phyloP scores from a whole-genome alignment of 1,140 invertebrate genomes.

The Chlorops oryzae region DNA sequence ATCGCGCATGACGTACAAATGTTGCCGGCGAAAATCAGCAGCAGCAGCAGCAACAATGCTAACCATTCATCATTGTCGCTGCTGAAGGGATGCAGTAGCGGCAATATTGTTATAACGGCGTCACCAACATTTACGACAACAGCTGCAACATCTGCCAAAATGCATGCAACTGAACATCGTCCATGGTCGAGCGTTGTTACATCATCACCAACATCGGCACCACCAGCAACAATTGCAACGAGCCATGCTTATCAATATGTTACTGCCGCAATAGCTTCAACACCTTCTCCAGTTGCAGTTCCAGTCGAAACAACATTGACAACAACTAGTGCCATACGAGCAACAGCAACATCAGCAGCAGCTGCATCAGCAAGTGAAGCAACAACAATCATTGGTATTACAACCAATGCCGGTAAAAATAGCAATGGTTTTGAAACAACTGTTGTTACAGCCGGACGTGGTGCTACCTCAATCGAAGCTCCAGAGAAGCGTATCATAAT shows the following conservation, averaged over 20 bases:
- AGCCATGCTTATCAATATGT: too few relatives aligned
- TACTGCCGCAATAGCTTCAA: not conserved
- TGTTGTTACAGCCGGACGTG: not conserved
- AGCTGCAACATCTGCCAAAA: not conserved
- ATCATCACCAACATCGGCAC: not conserved
- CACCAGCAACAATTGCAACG: not conserved
- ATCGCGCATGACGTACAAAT: too few relatives aligned
- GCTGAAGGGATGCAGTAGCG: constrained; percentile 14
- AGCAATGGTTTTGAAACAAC: constrained; percentile 4
- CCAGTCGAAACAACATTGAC: constrained; percentile 5
- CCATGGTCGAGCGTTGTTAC: not conserved
- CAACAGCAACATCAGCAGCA: constrained; percentile 15
- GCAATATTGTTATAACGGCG: constrained; percentile 25
- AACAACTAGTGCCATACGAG: constrained; percentile 13
- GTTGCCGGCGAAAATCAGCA: too few relatives aligned
- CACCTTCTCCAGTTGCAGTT: not conserved
- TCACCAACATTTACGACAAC: constrained; percentile 16
- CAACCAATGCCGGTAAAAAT: not conserved
- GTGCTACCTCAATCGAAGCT: constrained; percentile 9
- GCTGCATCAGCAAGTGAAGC: not conserved
- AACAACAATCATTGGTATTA: not conserved
- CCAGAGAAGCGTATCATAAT: constrained; percentile 18
- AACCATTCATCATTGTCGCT: too few relatives aligned
- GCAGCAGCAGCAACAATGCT: not conserved
- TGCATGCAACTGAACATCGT: constrained; percentile 9